Conservation (phyloP, 2,113 vertebrate species). For the Xenopus borealis region DNA sequence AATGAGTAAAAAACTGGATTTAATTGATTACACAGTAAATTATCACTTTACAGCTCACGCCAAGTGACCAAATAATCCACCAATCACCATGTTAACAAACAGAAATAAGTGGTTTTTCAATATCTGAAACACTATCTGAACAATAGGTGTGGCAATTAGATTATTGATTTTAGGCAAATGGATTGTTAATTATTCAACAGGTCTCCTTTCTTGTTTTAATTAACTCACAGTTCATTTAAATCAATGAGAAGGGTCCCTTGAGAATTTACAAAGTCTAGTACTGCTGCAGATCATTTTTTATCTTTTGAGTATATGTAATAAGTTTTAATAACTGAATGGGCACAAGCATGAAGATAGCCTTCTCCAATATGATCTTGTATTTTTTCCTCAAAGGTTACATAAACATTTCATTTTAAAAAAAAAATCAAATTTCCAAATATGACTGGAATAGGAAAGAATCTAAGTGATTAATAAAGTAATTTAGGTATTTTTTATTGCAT, state of each 20-base stretch:
- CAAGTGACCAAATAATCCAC: constrained; percentile 67
- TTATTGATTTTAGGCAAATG: constrained; percentile 83
- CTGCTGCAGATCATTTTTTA: constrained; percentile 16
- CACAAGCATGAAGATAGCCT: not conserved
- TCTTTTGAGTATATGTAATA: not conserved
- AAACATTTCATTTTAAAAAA: too few species aligned
- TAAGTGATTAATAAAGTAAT: not conserved
- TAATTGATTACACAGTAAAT: constrained; percentile 77
- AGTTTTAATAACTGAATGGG: constrained; percentile 15
- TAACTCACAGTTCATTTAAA: constrained; percentile 73
- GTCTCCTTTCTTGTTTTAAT: constrained; percentile 74
- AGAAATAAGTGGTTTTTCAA: constrained; percentile 71
- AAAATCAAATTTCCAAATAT: not conserved
- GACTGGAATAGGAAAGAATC: not conserved
- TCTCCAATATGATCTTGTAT: not conserved
- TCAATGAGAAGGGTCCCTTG: constrained; percentile 68
- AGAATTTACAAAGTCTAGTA: constrained; percentile 52
- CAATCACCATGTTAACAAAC: constrained; percentile 69
- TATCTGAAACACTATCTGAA: constrained; percentile 63
- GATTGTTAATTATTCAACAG: constrained; percentile 80
- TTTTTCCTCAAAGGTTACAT: not conserved
- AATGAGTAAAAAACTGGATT: constrained; percentile 46
- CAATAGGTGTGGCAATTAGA: constrained; percentile 80
- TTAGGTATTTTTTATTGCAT: too few species aligned
- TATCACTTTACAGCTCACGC: constrained; percentile 73